phyloP scores from a whole-genome alignment of 2,113 vertebrate genomes.

The Ranitomeya imitator region DNA sequence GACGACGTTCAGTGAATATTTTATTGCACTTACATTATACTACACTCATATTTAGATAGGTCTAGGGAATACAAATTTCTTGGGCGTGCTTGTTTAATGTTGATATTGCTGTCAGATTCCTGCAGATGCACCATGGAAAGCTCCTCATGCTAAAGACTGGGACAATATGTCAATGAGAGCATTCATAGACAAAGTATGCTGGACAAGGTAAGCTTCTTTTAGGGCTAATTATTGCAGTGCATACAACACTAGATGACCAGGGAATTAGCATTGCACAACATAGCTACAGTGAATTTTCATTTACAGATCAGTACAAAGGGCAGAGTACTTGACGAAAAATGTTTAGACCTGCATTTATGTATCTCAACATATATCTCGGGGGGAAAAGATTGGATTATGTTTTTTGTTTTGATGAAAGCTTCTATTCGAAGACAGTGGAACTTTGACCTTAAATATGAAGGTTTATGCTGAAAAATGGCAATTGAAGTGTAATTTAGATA shows the following conservation, averaged over 20 bases:
- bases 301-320: background rate
- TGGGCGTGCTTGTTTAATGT: too few relatives aligned
- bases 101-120: constrained; percentile 71
- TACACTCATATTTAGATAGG: too few relatives aligned
- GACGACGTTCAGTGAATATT: too few relatives aligned
- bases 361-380: background rate
- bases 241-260: background rate
- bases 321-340: background rate
- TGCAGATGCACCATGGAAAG: constrained; percentile 75
- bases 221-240: background rate
- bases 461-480: too few relatives aligned
- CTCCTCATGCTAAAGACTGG: constrained; percentile 75
- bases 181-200: constrained; percentile 78
- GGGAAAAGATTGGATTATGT: background rate
- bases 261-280: background rate
- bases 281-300: background rate
- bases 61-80: too few relatives aligned
- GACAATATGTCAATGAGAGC: constrained; percentile 80
- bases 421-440: background rate
- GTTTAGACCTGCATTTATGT: background rate
- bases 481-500: too few relatives aligned
- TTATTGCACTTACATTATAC: too few relatives aligned
- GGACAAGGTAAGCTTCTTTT: constrained; percentile 72
- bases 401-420: background rate
- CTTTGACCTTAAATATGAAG: background rate